Evolutionary conservation across 2,888 invertebrate species (phyloP).

Genomic region (Magallana nippona): DNA sequence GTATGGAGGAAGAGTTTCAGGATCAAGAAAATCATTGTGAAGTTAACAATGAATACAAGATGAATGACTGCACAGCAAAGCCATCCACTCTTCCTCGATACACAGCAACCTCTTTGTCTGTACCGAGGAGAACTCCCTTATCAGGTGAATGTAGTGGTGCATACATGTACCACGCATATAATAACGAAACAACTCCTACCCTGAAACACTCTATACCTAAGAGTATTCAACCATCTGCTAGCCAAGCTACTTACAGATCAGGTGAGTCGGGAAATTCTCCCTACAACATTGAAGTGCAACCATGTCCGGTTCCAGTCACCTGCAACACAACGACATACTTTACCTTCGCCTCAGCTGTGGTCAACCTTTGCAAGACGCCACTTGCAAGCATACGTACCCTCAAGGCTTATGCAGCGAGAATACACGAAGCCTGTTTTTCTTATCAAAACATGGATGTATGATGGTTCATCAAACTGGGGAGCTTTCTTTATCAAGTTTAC

Average conservation of each 20-base stretch:
- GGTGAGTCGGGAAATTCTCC: not conserved
- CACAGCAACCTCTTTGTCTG: no score
- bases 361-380: not conserved
- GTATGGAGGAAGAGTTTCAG: no score
- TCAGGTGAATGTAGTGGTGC: conserved; percentile 8
- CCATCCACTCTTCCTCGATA: no score
- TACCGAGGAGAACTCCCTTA: not conserved
- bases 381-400: not conserved
- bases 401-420: not conserved
- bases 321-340: not conserved
- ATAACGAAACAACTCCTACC: not conserved
- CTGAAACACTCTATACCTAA: not conserved
- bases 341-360: not conserved
- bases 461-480: conserved; percentile 9
- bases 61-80: no score
- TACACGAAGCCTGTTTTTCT: not conserved
- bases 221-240: not conserved
- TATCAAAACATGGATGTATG: not conserved
- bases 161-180: conserved; percentile 5
- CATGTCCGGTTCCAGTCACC: conserved; percentile 9
- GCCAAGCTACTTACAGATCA: conserved; percentile 2
- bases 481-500: not conserved
- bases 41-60: no score
- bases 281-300: not conserved
- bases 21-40: no score